Evolutionary conservation across 2,888 invertebrate genomes (phyloP).

Genomic region (Hydrotaea cyrtoneurina): DNA sequence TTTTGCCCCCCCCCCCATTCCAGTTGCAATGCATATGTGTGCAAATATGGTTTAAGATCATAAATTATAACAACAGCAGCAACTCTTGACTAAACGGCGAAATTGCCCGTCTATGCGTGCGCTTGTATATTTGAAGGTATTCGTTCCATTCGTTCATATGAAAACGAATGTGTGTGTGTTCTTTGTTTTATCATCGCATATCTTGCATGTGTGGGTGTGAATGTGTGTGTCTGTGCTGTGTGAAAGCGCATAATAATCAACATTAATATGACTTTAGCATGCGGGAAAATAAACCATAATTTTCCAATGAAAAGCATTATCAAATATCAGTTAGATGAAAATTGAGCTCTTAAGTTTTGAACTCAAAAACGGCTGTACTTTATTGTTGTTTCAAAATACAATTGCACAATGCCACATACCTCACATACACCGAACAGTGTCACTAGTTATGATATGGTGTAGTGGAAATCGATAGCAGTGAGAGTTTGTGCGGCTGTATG

Average conservation of each 20-base stretch:
- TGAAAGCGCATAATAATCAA: conserved; percentile 54
- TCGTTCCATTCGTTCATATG: no score
- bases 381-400: no score
- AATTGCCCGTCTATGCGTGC: conserved; percentile 33
- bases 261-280: conserved; percentile 61
- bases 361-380: no score
- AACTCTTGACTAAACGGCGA: neutral
- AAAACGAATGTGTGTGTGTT: neutral
- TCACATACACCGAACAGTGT: no score
- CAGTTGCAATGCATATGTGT: conserved; percentile 34
- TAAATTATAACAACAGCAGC: conserved; percentile 49
- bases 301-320: conserved; percentile 41
- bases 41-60: conserved; percentile 60
- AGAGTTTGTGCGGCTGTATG: no score
- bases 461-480: no score
- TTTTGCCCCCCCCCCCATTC: neutral
- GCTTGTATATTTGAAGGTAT: neutral
- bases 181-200: no score
- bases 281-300: conserved; percentile 57
- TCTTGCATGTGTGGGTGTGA: neutral
- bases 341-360: neutral
- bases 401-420: no score
- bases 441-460: no score
- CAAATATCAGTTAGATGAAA: conserved; percentile 24
- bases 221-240: neutral